Base-by-base conservation (phyloP, 2,888 invertebrate genomes). In the Cantharis nigra region DNA sequence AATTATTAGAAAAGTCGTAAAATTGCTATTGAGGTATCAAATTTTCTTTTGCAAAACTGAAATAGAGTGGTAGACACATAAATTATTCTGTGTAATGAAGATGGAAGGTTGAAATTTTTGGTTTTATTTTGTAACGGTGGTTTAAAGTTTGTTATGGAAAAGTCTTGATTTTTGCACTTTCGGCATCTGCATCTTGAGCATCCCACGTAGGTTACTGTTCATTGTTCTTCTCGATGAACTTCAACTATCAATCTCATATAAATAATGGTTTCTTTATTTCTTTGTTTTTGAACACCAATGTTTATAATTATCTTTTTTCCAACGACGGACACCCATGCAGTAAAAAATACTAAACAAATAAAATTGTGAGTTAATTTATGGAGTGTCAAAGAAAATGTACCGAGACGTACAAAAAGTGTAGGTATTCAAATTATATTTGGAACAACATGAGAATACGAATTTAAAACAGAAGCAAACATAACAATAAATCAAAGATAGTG, bases 391-490 rank as follows among this genome's bases (percentile, higher is more conserved):
- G 62, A 69, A 72, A 69, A 72, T 76, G 76, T 72, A 76, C 69
- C 23, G 70, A 72, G 26, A 63, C 23, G 62, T 30, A 76, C 70
- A 78, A 75, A 74, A 78, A 77, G 73, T 63, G 28, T 72, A 75
- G 49, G 49, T 49, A 49, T 78, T 75, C 75, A 78, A 74, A 78
- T 78, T 75, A 78, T 72, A 74, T 78, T 63, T 78, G 72, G 71
- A 78, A 78, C 74, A 70, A 71, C 74, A 74, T 64, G 69, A 49
- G 49, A 49, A 49, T 13, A 49, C 49, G 49, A 49, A 49, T 49
- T 71, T 67, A 72, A 81, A 80, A 83, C 81, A 82, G 82, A 80
- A 82, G 84, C 85, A 85, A 85, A 85, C 84, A 84, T 76, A 77
- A 72, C 72, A 79, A 84, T 86, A 86, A 85, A 86, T 86, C 84